These are phyloP conservation scores for Pygoscelis adeliae DNA, from an alignment of 2,113 vertebrate species.

Conservation along the genomic window DNA sequence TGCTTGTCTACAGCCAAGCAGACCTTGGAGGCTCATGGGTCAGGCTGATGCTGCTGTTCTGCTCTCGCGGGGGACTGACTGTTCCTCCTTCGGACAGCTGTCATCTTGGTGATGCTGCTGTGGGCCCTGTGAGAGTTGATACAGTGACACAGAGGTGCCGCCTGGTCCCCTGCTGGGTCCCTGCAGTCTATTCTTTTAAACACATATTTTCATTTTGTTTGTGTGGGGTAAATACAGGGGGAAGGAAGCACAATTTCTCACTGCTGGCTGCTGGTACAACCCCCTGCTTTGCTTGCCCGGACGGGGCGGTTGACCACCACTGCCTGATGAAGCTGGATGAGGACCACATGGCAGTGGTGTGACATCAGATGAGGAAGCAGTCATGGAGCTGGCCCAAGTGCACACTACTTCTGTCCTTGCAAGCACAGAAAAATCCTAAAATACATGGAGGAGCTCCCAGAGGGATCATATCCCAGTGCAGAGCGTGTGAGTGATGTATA, in stretches of 20 bases:
- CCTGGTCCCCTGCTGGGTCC: neutral
- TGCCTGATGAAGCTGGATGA: neutral
- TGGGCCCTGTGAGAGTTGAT: neutral
- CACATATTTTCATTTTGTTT: neutral
- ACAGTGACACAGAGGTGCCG: neutral
- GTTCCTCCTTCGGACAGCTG: neutral
- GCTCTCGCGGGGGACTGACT: fast-evolving
- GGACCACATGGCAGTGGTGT: neutral
- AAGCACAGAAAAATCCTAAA: neutral
- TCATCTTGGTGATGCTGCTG: neutral
- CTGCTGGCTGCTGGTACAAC: neutral
- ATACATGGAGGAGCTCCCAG: neutral
- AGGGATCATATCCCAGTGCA: neutral
- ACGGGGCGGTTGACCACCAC: fast-evolving
- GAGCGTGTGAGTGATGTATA: fast-evolving
- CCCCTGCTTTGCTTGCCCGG: neutral
- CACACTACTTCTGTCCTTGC: neutral
- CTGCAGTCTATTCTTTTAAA: neutral
- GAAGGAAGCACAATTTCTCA: neutral
- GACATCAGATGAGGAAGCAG: neutral
- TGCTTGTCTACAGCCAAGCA: neutral
- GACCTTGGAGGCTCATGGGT: neutral
- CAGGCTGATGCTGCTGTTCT: neutral
- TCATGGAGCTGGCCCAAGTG: neutral
- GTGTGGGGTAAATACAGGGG: neutral